phyloP scores from a whole-genome alignment of 2,888 invertebrate genomes.

The Achlya flavicornis region DNA sequence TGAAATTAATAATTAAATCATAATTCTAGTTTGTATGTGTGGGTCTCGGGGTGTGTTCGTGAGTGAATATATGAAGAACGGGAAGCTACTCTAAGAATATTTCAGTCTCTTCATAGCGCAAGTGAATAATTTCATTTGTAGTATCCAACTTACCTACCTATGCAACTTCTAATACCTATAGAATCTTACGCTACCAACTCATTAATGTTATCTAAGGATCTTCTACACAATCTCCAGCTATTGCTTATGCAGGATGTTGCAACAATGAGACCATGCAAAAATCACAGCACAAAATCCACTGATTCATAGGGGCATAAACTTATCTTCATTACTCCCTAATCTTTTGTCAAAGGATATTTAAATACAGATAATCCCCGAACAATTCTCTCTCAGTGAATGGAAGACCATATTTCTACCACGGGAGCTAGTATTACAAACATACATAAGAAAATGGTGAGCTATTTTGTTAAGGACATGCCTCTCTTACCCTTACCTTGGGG shows the following conservation, averaged over 20 bases:
- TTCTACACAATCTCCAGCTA: constrained; percentile 2
- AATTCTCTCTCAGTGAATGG: constrained; percentile 60
- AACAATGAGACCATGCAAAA: constrained; percentile 45
- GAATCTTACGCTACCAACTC: neutral
- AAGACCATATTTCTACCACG: constrained; percentile 24
- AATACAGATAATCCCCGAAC: constrained; percentile 60
- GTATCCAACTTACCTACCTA: no score
- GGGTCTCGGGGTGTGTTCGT: no score
- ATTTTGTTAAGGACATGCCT: neutral
- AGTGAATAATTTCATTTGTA: no score
- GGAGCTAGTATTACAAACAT: constrained; percentile 19
- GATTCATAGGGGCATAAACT: constrained; percentile 51
- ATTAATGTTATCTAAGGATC: neutral
- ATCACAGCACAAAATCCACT: constrained; percentile 44
- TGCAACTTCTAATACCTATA: no score
- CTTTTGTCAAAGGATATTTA: constrained; percentile 54
- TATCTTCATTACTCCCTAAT: constrained; percentile 71
- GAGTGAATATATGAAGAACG: no score
- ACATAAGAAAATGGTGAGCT: neutral
- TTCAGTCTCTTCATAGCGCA: no score
- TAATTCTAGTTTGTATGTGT: no score
- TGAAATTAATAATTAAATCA: no score
- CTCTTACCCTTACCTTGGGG: neutral
- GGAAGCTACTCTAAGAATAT: no score
- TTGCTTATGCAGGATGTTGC: constrained; percentile 19